Percentiles rank a stretch among this genome's conserved stretches.
Conservation (phyloP, 2,888 invertebrate genomes). For the Molorchus minor region DNA sequence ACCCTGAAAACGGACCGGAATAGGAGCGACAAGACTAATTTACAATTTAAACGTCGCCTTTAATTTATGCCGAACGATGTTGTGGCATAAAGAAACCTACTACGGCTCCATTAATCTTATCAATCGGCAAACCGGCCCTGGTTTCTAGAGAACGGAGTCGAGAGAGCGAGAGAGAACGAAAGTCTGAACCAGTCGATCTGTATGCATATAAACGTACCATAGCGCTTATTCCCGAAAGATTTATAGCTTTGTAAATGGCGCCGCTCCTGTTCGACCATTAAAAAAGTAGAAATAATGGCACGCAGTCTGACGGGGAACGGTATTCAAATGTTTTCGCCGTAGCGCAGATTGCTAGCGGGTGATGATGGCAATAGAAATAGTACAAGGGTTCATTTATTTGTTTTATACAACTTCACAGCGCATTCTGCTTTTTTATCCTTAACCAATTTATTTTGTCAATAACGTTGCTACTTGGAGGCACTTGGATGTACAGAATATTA, state of each 20-base stretch:
- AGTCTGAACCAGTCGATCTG: constrained; percentile 20
- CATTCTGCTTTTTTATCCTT: no score
- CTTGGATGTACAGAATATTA: no score
- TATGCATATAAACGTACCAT: constrained; percentile 20
- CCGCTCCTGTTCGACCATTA: constrained; percentile 10
- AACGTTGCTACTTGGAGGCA: no score
- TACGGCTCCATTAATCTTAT: constrained; percentile 32
- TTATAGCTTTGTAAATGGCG: constrained; percentile 15
- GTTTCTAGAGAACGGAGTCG: constrained; percentile 15
- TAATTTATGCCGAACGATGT: constrained; percentile 18
- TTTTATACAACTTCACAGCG: no score
- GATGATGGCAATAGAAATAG: no score
- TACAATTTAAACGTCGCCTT: constrained; percentile 18
- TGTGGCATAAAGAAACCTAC: constrained; percentile 18
- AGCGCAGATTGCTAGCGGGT: neutral
- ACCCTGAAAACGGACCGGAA: neutral
- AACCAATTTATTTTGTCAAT: no score
- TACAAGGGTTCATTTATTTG: no score
- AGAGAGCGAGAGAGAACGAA: no score
- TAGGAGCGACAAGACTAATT: constrained; percentile 11
- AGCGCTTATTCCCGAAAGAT: constrained; percentile 17
- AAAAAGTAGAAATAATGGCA: constrained; percentile 10
- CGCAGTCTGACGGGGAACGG: constrained; percentile 3
- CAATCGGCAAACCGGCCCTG: constrained; percentile 25
- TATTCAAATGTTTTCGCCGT: constrained; percentile 8